Conservation (phyloP, 1,140 invertebrate genomes). For the Oedothorax gibbosus region DNA sequence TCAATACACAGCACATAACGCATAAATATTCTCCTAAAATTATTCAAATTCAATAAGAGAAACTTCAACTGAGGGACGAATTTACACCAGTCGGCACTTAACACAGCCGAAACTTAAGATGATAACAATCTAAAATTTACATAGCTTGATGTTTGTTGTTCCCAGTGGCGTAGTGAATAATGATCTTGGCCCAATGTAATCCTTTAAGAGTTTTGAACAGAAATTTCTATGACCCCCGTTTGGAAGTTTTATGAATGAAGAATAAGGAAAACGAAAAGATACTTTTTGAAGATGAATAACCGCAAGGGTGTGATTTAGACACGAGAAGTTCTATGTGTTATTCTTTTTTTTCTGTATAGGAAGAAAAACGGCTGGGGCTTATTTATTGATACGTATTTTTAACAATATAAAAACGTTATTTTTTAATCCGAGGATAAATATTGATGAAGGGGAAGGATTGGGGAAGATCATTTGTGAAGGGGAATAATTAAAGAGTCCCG, state of each 20-base stretch:
- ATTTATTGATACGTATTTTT: too few relatives aligned
- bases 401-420: too few relatives aligned
- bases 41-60: constrained; percentile 41
- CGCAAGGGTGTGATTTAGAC: constrained; percentile 26
- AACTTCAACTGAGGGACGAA: constrained; percentile 17
- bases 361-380: too few relatives aligned
- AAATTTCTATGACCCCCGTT: constrained; percentile 50
- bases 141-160: constrained; percentile 43
- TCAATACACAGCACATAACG: constrained; percentile 1
- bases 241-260: constrained; percentile 44
- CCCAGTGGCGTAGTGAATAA: constrained; percentile 38
- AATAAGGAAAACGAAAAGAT: constrained; percentile 16
- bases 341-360: neutral
- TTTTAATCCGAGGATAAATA: too few relatives aligned
- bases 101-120: constrained; percentile 9
- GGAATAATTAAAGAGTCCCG: too few relatives aligned
- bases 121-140: constrained; percentile 48
- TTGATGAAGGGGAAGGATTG: too few relatives aligned
- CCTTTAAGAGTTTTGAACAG: constrained; percentile 48
- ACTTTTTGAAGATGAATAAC: constrained; percentile 36
- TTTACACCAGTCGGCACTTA: constrained; percentile 23
- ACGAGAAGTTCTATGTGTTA: neutral
- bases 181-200: constrained; percentile 36
- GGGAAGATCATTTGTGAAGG: too few relatives aligned
- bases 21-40: constrained; percentile 11